Percentiles rank a stretch among this genome's conserved stretches.
These are phyloP conservation scores for Dioctria rufipes DNA, from an alignment of 2,888 invertebrate species.

Conservation along the genomic window DNA sequence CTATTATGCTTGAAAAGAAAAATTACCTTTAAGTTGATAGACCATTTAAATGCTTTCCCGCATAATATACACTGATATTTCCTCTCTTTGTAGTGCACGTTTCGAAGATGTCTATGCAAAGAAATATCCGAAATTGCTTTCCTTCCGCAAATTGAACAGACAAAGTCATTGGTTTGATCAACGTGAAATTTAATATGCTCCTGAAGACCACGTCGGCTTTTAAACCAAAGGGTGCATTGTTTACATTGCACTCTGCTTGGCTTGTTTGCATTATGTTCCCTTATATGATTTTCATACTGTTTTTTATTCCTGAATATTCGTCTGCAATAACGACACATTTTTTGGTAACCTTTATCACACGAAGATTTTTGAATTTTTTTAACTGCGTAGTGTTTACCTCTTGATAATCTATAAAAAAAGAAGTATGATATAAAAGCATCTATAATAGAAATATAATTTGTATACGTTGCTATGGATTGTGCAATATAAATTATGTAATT, in stretches of 20 bases:
- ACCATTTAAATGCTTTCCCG: constrained; percentile 56
- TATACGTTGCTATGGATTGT: too few species aligned
- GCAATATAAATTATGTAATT: too few species aligned
- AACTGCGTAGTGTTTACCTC: constrained; percentile 31
- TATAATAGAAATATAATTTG: too few species aligned
- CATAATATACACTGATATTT: constrained; percentile 56
- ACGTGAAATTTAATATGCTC: constrained; percentile 53
- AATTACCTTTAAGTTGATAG: constrained; percentile 55
- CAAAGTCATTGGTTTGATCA: constrained; percentile 43
- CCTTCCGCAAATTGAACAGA: constrained; percentile 55
- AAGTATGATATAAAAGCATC: too few species aligned
- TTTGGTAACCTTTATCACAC: constrained; percentile 27
- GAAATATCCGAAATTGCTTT: constrained; percentile 51
- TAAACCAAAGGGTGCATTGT: constrained; percentile 52
- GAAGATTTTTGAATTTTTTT: constrained; percentile 34
- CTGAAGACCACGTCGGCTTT: constrained; percentile 44
- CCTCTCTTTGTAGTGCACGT: constrained; percentile 56
- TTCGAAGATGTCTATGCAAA: constrained; percentile 52
- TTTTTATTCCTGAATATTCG: constrained; percentile 48
- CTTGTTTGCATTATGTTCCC: constrained; percentile 47
- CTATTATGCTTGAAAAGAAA: not conserved
- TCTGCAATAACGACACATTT: constrained; percentile 48
- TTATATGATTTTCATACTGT: constrained; percentile 40
- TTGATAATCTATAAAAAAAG: constrained; percentile 13
- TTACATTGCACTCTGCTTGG: constrained; percentile 50